Evolutionary conservation across 2,888 invertebrate species (phyloP), one percentile per base, ranked within the genome.

Genomic region (Lysandra bellargus): DNA sequence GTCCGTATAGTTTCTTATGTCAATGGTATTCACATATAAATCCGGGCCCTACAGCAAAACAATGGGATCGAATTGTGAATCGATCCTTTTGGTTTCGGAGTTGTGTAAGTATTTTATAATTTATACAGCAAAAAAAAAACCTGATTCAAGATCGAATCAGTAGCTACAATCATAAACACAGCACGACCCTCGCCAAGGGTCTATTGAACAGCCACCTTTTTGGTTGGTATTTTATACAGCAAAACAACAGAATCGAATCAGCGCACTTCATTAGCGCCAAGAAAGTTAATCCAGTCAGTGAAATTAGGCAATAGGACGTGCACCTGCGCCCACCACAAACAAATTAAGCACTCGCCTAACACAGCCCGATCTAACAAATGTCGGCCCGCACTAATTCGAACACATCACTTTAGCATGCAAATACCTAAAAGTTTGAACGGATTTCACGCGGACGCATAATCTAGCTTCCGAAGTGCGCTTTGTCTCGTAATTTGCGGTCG

Each of bases 301-400:
- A 77, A 81, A 81, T 82, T 80, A 82, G 79, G 80, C 80, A 53
- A 81, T 73, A 79, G 78, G 73, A 80, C 78, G 57, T 79, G 79
- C 83, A 82, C 82, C 82, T 83, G 81, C 76, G 72, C 69, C 79
- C 78, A 80, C 83, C 82, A 61, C 82, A 81, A 80, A 80, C 79
- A 81, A 81, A 82, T 82, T 82, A 81, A 81, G 76, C 80, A 80
- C 80, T 79, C 80, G 44, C 80, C 80, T 81, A 81, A 81, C 79
- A 78, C 80, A 79, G 79, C 77, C 40, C 79, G 64, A 69, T 30
- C 12, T 80, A 79, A 82, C 82, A 81, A 82, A 81, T 80, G 80
- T 78, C 79, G 78, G 76, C 37, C 17, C n/a, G 77, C 72, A 49
- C 78, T 73, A 81, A 78, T 80, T 78, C 72, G 53, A 76, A 76